Conservation (phyloP, 53 echinoderm and acorn worm genomes). For the Apostichopus leukothele region DNA sequence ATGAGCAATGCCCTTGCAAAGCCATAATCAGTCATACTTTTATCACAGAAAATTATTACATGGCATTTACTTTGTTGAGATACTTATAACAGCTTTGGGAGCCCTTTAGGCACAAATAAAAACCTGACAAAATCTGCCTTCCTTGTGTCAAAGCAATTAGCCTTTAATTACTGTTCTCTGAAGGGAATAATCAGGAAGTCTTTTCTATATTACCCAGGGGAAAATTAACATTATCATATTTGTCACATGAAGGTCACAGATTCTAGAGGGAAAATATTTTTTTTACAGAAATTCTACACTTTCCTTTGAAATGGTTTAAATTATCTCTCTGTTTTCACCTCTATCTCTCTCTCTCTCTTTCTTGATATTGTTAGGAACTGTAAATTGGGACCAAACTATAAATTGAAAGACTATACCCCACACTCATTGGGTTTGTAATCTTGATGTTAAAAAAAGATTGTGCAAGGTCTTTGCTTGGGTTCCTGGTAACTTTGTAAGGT, state of each 20-base stretch:
- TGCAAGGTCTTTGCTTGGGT: too few relatives aligned
- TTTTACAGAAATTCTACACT: constrained; percentile 11
- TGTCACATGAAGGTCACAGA: constrained; percentile 49
- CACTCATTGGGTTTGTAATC: too few relatives aligned
- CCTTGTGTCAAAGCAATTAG: constrained; percentile 52
- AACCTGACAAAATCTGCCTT: constrained; percentile 44
- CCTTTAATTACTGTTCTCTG: constrained; percentile 41
- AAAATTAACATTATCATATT: constrained; percentile 49
- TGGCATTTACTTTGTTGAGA: constrained; percentile 19
- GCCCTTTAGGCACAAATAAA: constrained; percentile 20
- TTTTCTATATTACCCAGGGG: constrained; percentile 44
- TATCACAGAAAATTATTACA: constrained; percentile 38
- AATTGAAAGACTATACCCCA: too few relatives aligned
- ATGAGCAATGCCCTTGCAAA: neutral
- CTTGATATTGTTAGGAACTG: neutral
- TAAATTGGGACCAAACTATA: neutral
- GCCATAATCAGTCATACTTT: neutral
- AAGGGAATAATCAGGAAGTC: constrained; percentile 30
- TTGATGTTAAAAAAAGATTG: too few relatives aligned
- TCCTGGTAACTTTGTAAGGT: too few relatives aligned
- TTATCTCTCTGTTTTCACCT: neutral
- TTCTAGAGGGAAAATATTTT: neutral
- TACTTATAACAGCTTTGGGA: constrained; percentile 27
- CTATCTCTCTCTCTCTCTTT: neutral
- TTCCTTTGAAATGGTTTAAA: neutral